Evolutionary conservation across 2,888 invertebrate genomes (phyloP).

Genomic region (Gastracanthus pulcherrimus): DNA sequence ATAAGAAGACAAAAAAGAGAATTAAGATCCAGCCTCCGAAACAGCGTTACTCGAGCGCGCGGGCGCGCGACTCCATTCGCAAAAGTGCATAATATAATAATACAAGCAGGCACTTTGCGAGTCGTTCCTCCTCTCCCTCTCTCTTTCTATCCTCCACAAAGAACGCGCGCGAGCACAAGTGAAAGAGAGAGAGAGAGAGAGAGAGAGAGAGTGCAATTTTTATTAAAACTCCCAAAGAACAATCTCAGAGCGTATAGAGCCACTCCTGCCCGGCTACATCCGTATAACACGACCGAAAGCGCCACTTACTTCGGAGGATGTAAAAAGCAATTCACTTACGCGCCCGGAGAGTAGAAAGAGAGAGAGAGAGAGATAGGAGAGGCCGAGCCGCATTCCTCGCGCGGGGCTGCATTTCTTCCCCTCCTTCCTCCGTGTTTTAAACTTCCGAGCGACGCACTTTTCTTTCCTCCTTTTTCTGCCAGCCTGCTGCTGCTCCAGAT

Average conservation of each 20-base stretch:
- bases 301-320: slow-evolving; percentile 51
- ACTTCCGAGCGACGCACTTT: slow-evolving; percentile 4
- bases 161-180: neutral
- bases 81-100: slow-evolving; percentile 50
- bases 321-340: slow-evolving; percentile 59
- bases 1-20: too few relatives aligned
- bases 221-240: slow-evolving; percentile 54
- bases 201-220: slow-evolving; percentile 42
- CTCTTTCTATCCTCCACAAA: neutral
- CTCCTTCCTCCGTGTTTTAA: slow-evolving; percentile 9
- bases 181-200: neutral
- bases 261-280: neutral
- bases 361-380: too few relatives aligned
- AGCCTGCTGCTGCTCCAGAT: neutral
- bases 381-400: slow-evolving; percentile 21
- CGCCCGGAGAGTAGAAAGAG: too few relatives aligned
- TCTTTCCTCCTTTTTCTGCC: neutral
- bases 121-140: neutral
- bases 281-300: slow-evolving; percentile 42
- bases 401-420: slow-evolving; percentile 21
- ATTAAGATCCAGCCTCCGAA: neutral
- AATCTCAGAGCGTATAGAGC: slow-evolving; percentile 17
- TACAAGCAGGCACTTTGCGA: slow-evolving; percentile 34
- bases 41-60: neutral
- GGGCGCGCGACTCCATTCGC: neutral